Percentiles rank a stretch among this genome's conserved stretches.
Evolutionary conservation across 2,888 invertebrate species (phyloP).

Genomic region (Hipparchia sbordonii): DNA sequence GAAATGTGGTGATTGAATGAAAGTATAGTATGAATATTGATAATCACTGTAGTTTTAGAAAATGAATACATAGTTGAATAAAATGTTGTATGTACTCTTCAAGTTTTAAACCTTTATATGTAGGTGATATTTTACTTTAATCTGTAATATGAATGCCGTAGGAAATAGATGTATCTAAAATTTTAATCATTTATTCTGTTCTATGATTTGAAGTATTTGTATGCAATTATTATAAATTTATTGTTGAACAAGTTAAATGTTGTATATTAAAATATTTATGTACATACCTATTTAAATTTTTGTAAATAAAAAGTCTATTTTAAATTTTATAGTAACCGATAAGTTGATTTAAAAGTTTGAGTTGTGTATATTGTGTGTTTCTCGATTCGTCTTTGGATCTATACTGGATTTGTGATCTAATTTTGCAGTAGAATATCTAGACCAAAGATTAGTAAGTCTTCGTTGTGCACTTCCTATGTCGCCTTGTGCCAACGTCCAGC

Average conservation of each 20-base stretch:
- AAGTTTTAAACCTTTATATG: constrained; percentile 14
- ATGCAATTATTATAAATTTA: constrained; percentile 42
- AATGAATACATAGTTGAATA: constrained; percentile 17
- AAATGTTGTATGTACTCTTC: constrained; percentile 24
- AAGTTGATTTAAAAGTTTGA: constrained; percentile 42
- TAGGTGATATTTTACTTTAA: constrained; percentile 20
- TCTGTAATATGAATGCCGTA: constrained; percentile 21
- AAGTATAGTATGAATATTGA: constrained; percentile 19
- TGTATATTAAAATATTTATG: constrained; percentile 66
- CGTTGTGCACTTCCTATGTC: constrained; percentile 50
- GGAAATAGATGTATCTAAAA: constrained; percentile 17
- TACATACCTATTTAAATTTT: constrained; percentile 76
- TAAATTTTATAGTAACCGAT: constrained; percentile 55
- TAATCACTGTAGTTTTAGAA: constrained; percentile 19
- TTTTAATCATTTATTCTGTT: constrained; percentile 22
- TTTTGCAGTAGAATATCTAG: constrained; percentile 65
- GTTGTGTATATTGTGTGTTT: constrained; percentile 38
- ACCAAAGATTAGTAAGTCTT: constrained; percentile 69
- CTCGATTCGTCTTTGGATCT: constrained; percentile 30
- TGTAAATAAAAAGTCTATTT: constrained; percentile 80
- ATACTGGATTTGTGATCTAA: constrained; percentile 43
- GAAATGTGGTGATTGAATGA: constrained; percentile 17
- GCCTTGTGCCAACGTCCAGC: constrained; percentile 27
- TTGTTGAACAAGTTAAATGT: constrained; percentile 68
- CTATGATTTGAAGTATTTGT: constrained; percentile 36